A percentile compares a stretch with the other conserved stretches of the same genome.
Evolutionary conservation across 1,140 invertebrate species (phyloP).

Genomic region (Nylanderia fulva): DNA sequence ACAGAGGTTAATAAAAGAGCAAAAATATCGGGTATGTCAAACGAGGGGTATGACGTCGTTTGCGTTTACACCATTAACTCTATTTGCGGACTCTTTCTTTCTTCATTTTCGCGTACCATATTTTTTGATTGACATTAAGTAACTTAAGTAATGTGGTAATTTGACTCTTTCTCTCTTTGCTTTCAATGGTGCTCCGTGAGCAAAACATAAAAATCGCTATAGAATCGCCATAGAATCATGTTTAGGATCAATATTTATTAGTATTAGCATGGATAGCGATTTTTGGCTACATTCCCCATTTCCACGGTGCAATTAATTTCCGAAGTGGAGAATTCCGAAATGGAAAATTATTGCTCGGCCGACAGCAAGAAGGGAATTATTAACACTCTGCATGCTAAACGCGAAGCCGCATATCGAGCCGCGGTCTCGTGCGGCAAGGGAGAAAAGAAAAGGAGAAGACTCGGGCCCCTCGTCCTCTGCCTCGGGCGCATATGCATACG

Average conservation of each 20-base stretch:
- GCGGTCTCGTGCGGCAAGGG: slow-evolving; percentile 18
- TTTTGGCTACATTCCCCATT: neutral
- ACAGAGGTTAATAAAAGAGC: slow-evolving; percentile 37
- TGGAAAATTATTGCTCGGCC: neutral
- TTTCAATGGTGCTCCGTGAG: neutral
- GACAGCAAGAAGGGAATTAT: slow-evolving; percentile 35
- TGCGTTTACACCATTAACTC: slow-evolving; percentile 7
- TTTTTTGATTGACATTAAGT: slow-evolving; percentile 52
- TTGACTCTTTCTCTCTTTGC: neutral
- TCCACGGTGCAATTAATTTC: slow-evolving; percentile 20
- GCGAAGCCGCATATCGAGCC: slow-evolving; percentile 29
- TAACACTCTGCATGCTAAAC: slow-evolving; percentile 30
- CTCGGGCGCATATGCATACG: slow-evolving; percentile 27
- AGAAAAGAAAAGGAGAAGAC: slow-evolving; percentile 45
- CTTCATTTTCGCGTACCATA: slow-evolving; percentile 37
- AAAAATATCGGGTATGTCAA: slow-evolving; percentile 13
- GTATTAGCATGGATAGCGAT: neutral
- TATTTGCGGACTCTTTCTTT: slow-evolving; percentile 26
- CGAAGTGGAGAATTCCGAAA: slow-evolving; percentile 12
- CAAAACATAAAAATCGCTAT: slow-evolving; percentile 8
- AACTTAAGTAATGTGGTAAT: slow-evolving; percentile 56
- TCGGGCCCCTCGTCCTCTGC: neutral
- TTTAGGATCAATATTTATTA: too few species aligned
- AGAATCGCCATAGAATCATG: neutral
- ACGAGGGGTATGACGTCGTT: slow-evolving; percentile 1